Evolutionary conservation across 1,140 invertebrate species (phyloP), one percentile per base, ranked within the genome.

Genomic region (Eumeta japonica): DNA sequence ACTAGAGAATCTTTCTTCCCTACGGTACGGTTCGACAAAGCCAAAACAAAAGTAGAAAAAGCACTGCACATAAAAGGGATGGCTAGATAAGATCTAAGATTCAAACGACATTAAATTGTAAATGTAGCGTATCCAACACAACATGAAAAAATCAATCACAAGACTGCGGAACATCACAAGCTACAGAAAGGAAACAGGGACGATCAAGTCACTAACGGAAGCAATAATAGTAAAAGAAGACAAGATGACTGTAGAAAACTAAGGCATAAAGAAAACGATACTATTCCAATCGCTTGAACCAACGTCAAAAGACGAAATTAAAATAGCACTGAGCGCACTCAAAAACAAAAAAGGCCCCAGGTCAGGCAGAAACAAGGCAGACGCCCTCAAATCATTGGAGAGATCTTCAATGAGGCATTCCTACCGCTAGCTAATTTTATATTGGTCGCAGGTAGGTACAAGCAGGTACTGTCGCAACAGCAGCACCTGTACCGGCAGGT

Each of bases 291-390:
- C 37, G 5, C 30, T 39, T 10, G 37, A 39, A n/a, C 29, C 10
- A 20, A 33, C 29, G 10, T 39, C 37, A 32, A n/a, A n/a, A n/a
- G n/a, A n/a, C n/a, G n/a, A n/a, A n/a, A n/a, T n/a, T n/a, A n/a
- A n/a, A n/a, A n/a, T 39, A 12, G 37, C 28, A 32, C 37, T 39
- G 1, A 20, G 29, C 3, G 20, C 3, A 29, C 32, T 39, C 15
- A 39, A 31, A 20, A 39, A 39, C 29, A 39, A 31, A 7, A 39
- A 39, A 20, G 37, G n/a, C n/a, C n/a, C 28, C 5, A 28, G 36
- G 2, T 27, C 30, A 2, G 37, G 33, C 14, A 18, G 29, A 10
- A 39, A 32, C 3, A 32, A 24, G 28, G 37, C 37, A 24, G 37
- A 39, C 17, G 29, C 29, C 10, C n/a, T 39, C 16, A 39, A 39